Evolutionary conservation across 2,113 vertebrate genomes (phyloP), one percentile per base, ranked within the genome.

Genomic region (Mionectes macconnelli): DNA sequence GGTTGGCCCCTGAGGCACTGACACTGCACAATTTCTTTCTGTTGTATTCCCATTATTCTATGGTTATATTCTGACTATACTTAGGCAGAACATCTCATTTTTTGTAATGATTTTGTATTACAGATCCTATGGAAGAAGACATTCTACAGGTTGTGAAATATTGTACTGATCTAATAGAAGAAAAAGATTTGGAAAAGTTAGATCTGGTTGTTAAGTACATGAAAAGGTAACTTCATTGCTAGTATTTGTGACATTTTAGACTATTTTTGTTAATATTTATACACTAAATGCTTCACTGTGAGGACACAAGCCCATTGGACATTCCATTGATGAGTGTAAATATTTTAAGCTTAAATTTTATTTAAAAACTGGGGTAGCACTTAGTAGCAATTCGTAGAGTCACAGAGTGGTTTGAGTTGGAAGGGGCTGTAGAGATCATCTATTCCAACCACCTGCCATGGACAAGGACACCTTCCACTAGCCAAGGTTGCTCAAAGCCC

Each of bases 81-180:
- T 31, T 82, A 59, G 16, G 72, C 11, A 83, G 87, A 81, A 68
- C 2, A 30, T 15, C 5, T 50, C 4, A 55, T 44, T 66, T 88
- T 53, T 47, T 3, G 31, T 44, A 30, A 24, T 82, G 3, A 39
- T 62, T 47, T 70, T 39, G 87, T 20, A 69, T 89, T 86, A 59
- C 96, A 99, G 99, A 99, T 96, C 99, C 99, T 55, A 99, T 99
- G 99, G 99, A 99, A 96, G 99, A 99, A 98, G 99, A 99, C 96
- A 99, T 99, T 94, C 97, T 99, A 52, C 99, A 99, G 97, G 99
- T 99, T 94, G 99, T 99, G 74, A 99, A 98, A 93, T 99, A 99
- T 67, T 99, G 99, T 98, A 99, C 99, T 93, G 99, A 99, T 90
- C 98, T 99, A 83, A 99, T 99, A 94, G 99, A 99, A 87, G 99